Percentiles rank a stretch among this genome's conserved stretches.
Conservation (phyloP, 2,888 invertebrate species). For the Morinoia aosen region DNA sequence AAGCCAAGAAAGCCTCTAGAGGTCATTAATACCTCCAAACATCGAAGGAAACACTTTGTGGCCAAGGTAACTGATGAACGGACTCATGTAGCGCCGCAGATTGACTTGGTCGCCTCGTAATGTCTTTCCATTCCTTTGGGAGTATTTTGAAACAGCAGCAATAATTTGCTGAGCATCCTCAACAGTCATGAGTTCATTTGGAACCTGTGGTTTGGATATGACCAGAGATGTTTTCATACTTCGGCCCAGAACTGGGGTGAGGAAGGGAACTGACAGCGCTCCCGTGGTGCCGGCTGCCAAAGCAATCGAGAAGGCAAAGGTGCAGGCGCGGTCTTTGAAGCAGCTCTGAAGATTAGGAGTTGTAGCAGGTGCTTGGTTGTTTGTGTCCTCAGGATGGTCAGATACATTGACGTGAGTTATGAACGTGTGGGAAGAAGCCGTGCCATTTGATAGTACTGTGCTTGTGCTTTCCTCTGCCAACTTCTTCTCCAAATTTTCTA, state of each 20-base stretch:
- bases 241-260: constrained; percentile 27
- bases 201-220: background rate
- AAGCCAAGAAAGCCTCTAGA: background rate
- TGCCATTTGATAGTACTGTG: background rate
- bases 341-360: constrained; percentile 16
- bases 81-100: constrained; percentile 24
- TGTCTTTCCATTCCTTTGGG: constrained; percentile 22
- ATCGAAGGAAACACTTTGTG: constrained; percentile 25
- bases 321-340: constrained; percentile 39
- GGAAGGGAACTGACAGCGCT: constrained; percentile 27
- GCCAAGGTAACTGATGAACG: constrained; percentile 32
- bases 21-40: background rate
- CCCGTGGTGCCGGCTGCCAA: constrained; percentile 33
- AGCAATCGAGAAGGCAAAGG: constrained; percentile 38
- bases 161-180: constrained; percentile 20
- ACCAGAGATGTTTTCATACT: background rate
- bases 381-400: background rate
- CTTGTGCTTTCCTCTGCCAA: background rate
- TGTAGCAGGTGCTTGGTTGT: background rate
- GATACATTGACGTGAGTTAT: background rate
- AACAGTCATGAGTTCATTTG: constrained; percentile 34
- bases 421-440: constrained; percentile 18
- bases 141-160: constrained; percentile 23
- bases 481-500: constrained; percentile 26
- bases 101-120: constrained; percentile 39